Base-by-base conservation (phyloP, 2,888 invertebrate genomes). In the Buathra laborator region DNA sequence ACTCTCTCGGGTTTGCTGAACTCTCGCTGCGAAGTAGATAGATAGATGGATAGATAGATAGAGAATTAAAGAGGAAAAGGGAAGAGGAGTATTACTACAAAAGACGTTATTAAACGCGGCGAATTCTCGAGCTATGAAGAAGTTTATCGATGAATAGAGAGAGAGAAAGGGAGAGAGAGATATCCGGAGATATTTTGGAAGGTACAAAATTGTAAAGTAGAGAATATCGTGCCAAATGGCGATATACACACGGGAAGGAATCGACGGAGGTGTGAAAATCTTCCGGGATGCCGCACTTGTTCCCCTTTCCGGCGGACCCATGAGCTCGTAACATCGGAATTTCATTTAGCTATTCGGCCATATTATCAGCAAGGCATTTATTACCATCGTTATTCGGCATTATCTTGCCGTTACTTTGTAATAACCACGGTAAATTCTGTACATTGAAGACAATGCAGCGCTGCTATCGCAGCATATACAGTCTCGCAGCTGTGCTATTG, bases 71-170 rank as follows among this genome's bases (percentile, higher is more conserved):
- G 16, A 70, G 5, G 44, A n/a, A 16, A 59, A 29, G 44, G 46
- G n/a, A 24, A 59, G 29, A 53, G 29, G 19, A 37, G 29, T 62
- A 62, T 62, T 62, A 64, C 62, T 32, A 56, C 44, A 59, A 83
- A 64, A 76, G 80, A 59, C 75, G 66, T 77, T 78, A 78, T 77
- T 70, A 70, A 75, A 83, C 74, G 64, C 74, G 68, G 62, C 75
- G 83, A 79, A 79, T 83, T 79, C 79, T 67, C 75, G 53, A 32
- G 59, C 32, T 78, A 75, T 75, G 46, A 79, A 75, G 46, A 79
- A 75, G 53, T 83, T 83, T 79, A 75, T 75, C 79, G 74, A 46
- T 74, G 75, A 70, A 75, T 68, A 75, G 75, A 44, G 19, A 24
- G 24, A 24, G 24, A 24, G 24, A 24, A 44, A 24, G 66, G 44